Base-by-base conservation (phyloP, 2,888 invertebrate genomes). In the Thalpophila matura region DNA sequence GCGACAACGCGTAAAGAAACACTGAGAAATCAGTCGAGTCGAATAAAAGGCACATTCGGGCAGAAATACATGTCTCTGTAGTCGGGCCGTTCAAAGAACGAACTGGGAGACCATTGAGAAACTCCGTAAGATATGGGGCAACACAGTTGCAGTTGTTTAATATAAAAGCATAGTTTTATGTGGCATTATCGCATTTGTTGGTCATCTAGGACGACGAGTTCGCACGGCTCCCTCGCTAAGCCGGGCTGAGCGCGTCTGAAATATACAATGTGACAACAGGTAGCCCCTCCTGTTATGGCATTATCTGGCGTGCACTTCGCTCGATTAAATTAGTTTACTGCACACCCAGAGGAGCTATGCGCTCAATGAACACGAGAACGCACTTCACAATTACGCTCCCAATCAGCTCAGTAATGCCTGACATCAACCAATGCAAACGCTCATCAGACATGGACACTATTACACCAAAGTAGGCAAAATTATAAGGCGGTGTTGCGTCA, bases 241-340 rank as follows among this genome's bases (percentile, higher is more conserved):
- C 43, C 33, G 42, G 20, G 14, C 46, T 62, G 35, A 67, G 54
- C 50, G 18, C 37, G 24, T 27, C 43, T 62, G 37, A 54, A 45
- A 42, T 59, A 75, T 64, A 64, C 40, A 58, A 51, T 24, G 22
- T 54, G 63, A 74, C 49, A 63, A 64, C 38, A 69, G 58, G 62
- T 46, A 54, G 20, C 38, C 42, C 37, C n/a, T 26, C 29, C 14
- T 31, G 38, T 35, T 54, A 37, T 16, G 14, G 38, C 22, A 42
- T 37, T 33, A 54, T 35, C 33, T 47, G 38, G 35, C 26, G 18
- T 55, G 18, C 46, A 57, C 24, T 49, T 31, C 35, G 20, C 35
- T 58, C 38, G 22, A 66, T 58, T 53, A 42, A 62, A 68, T 61
- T 26, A 47, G 33, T 61, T 68, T 43, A 51, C n/a, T 49, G 31